These are phyloP conservation scores for Triplophysa yarkandensis DNA, from an alignment of 2,797 vertebrate genomes.

Conservation along the genomic window DNA sequence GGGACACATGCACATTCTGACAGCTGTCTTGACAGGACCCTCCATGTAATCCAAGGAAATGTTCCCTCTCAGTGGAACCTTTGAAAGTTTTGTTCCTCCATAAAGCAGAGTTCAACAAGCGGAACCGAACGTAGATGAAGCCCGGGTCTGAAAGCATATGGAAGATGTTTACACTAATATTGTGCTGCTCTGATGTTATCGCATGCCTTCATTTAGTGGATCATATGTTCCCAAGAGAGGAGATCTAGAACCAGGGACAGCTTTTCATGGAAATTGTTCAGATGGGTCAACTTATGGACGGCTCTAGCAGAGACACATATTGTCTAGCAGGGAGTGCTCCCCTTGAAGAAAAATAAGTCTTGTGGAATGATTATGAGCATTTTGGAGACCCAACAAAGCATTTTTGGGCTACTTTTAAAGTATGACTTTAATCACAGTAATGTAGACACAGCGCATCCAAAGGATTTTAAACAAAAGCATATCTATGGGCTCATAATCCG, in stretches of 20 bases:
- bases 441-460: slow-evolving; percentile 23
- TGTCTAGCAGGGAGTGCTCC: neutral
- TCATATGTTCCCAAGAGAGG: slow-evolving; percentile 28
- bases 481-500: slow-evolving; percentile 21
- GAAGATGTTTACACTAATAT: slow-evolving; percentile 70
- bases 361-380: slow-evolving; percentile 13
- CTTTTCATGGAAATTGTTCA: slow-evolving; percentile 25
- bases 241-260: slow-evolving; percentile 18
- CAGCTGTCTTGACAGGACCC: slow-evolving; percentile 65
- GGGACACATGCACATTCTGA: slow-evolving; percentile 73
- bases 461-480: slow-evolving; percentile 37
- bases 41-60: slow-evolving; percentile 68
- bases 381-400: slow-evolving; percentile 40
- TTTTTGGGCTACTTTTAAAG: slow-evolving; percentile 28
- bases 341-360: slow-evolving; percentile 32
- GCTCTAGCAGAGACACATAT: slow-evolving; percentile 14
- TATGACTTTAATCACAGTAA: slow-evolving; percentile 39
- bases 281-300: slow-evolving; percentile 7
- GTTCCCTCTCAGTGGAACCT: slow-evolving; percentile 55
- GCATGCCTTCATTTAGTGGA: slow-evolving; percentile 57
- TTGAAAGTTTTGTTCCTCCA: slow-evolving; percentile 60
- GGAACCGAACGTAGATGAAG: neutral
- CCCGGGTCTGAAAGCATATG: slow-evolving; percentile 63
- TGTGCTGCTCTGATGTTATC: slow-evolving; percentile 62
- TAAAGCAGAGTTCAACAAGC: slow-evolving; percentile 58